Base-by-base conservation (phyloP, 2,797 vertebrate genomes). In the Eulemur coronatus region DNA sequence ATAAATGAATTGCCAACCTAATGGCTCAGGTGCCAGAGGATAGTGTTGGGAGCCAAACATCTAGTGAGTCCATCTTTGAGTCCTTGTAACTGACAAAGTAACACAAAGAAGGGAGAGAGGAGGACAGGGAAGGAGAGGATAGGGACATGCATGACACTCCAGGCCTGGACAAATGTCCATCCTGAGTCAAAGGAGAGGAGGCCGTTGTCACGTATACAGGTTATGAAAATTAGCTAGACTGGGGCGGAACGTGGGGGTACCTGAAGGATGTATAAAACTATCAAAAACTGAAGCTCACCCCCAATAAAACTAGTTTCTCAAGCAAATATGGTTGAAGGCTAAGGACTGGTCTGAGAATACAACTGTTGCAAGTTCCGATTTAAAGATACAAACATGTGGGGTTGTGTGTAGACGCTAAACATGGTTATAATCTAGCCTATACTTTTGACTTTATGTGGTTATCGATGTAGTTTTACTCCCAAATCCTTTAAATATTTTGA, bases 271-370 rank as follows among this genome's bases (percentile, higher is more conserved):
- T 61, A 52, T 48, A 61, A 91, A 91, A 81, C 10, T 18, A 63
- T 55, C 20, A 67, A 59, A 90, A 22, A 65, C 18, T 4, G 4
- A 80, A 28, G 22, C 48, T 65, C 2, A 61, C 11, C 38, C 14
- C 20, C 87, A 33, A 75, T 75, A 59, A 84, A 94, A 91, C 59
- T 52, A 72, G 67, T 80, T 92, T 84, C 48, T 91, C 82, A 79
- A 85, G 89, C 28, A 93, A 92, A 84, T 61, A 79, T 35, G 30
- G 26, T 59, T 61, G 17, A 91, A 91, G 72, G 24, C 43, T 10
- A 90, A 72, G 15, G 57, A 82, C 13, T n/a, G 20, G 35, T 76
- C 70, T 55, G 57, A 82, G 48, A 69, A 65, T 52, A 48, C 11
- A 94, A 65, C 8, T 35, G n/a, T 72, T 59, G 1, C 14, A 79